A percentile compares a stretch with the other conserved stretches of the same genome.
Evolutionary conservation across 37 sponge, comb jelly and placozoan genomes (phyloP).

Genomic region (Chondrosia reniformis): DNA sequence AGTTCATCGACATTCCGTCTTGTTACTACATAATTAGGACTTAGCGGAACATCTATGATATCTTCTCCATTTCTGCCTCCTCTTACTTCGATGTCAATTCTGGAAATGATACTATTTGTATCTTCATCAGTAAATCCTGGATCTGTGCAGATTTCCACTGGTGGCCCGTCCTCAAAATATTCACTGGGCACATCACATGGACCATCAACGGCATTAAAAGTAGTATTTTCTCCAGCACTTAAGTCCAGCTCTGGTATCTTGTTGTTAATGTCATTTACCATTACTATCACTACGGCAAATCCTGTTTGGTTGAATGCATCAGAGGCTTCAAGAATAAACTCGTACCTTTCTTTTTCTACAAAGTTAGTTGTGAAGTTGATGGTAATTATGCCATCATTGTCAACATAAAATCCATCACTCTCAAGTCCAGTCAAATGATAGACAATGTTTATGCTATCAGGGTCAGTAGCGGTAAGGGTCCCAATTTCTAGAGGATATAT

Average conservation of each 20-base stretch:
- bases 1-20: too few species aligned
- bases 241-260: slow-evolving; percentile 61
- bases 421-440: not conserved
- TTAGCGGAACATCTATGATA: slow-evolving; percentile 11
- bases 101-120: not conserved
- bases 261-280: slow-evolving; percentile 54
- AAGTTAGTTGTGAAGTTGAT: slow-evolving; percentile 40
- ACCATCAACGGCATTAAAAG: slow-evolving; percentile 21
- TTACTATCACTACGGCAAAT: slow-evolving; percentile 23
- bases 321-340: slow-evolving; percentile 33
- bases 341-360: not conserved
- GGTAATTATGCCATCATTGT: slow-evolving; percentile 28
- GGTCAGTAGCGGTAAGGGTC: slow-evolving; percentile 39
- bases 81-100: not conserved
- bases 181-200: slow-evolving; percentile 25
- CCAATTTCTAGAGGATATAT: slow-evolving; percentile 12
- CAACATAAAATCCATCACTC: slow-evolving; percentile 26
- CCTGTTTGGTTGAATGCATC: slow-evolving; percentile 42
- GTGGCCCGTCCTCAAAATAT: slow-evolving; percentile 32
- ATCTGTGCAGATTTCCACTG: slow-evolving; percentile 31
- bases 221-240: slow-evolving; percentile 31
- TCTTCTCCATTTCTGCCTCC: slow-evolving; percentile 23
- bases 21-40: not conserved
- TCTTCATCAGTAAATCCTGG: slow-evolving; percentile 56
- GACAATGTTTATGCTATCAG: slow-evolving; percentile 30